These are phyloP conservation scores for Zaprionus vittiger DNA, from an alignment of 1,140 invertebrate species.

Conservation along the genomic window DNA sequence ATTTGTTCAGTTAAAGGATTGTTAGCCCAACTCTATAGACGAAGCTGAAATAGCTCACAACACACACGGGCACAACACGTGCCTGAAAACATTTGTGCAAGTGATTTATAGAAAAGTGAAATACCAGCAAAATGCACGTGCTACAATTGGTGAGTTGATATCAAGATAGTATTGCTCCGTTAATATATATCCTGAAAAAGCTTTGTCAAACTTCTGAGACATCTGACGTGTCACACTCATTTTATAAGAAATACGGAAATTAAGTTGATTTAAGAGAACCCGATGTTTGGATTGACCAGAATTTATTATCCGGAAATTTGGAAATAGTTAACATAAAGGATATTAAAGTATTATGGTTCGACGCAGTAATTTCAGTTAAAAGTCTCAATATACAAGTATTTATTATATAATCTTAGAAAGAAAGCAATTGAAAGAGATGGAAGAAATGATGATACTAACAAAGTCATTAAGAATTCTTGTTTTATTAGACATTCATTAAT, in stretches of 20 bases:
- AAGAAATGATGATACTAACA: not conserved
- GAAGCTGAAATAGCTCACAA: not conserved
- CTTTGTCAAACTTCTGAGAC: not conserved
- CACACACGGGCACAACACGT: slow-evolving; percentile 48
- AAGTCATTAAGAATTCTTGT: not conserved
- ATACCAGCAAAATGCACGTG: slow-evolving; percentile 41
- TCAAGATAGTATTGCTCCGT: not conserved
- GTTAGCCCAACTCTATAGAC: not conserved
- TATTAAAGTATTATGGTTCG: not conserved
- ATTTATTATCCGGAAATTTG: too few species aligned
- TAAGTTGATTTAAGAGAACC: not conserved
- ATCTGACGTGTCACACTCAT: not conserved
- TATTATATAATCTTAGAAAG: not conserved
- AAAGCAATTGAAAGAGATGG: not conserved
- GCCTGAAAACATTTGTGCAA: slow-evolving; percentile 37
- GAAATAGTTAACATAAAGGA: too few species aligned
- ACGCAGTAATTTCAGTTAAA: not conserved
- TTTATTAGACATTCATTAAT: not conserved
- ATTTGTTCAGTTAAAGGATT: slow-evolving; percentile 37
- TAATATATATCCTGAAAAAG: slow-evolving; percentile 20
- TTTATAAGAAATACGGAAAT: not conserved
- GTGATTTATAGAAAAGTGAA: slow-evolving; percentile 44
- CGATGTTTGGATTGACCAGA: too few species aligned
- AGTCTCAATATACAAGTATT: not conserved
- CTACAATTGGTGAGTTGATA: slow-evolving; percentile 59